Evolutionary conservation across 2,113 vertebrate genomes (phyloP).

Genomic region (Tragelaphus buxtoni): DNA sequence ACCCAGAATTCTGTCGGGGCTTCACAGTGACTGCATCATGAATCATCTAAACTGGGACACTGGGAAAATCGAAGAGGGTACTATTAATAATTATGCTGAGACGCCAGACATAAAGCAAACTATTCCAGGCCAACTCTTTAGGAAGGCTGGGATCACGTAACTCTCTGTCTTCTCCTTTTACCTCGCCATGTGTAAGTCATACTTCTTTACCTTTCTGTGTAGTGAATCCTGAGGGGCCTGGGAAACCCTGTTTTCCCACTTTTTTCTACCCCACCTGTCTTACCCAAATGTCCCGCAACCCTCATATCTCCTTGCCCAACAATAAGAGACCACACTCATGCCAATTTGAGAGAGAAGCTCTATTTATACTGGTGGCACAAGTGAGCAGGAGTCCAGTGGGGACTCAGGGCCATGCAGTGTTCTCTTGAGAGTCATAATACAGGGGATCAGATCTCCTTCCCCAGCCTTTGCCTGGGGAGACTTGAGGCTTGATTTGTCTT

Average conservation of each 20-base stretch:
- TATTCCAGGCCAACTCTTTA: background rate
- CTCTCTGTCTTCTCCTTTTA: background rate
- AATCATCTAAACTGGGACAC: background rate
- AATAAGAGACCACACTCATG: constrained; percentile 30
- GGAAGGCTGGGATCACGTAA: background rate
- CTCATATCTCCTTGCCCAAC: background rate
- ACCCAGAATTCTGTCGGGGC: background rate
- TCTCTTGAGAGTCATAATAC: background rate
- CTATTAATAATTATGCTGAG: background rate
- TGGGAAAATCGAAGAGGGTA: background rate
- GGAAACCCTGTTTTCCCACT: background rate
- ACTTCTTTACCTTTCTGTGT: background rate
- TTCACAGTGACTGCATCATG: background rate
- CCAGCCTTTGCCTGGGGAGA: background rate
- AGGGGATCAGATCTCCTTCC: background rate
- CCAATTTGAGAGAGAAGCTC: constrained; percentile 19
- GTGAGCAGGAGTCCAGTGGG: background rate
- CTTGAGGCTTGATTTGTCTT: background rate
- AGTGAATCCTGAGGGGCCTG: background rate
- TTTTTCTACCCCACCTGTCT: background rate
- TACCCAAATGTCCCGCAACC: background rate
- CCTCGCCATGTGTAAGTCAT: background rate
- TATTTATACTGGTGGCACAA: background rate
- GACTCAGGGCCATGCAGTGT: background rate
- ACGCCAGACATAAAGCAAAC: background rate